Percentiles rank a stretch among this genome's conserved stretches.
phyloP scores from a whole-genome alignment of 2,888 invertebrate species.

The Cinara cedri region DNA sequence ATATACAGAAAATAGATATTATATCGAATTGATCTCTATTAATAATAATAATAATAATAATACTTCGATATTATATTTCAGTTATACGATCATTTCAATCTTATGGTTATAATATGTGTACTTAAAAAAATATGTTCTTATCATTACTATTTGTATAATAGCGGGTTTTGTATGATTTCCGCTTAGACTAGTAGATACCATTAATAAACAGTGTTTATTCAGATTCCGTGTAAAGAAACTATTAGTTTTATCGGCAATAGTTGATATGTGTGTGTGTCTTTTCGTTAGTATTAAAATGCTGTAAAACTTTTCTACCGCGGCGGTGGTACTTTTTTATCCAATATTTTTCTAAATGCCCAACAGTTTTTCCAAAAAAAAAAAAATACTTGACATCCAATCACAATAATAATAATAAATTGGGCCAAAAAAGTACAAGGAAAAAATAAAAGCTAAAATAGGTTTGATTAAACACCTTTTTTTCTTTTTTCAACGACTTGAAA shows the following conservation, averaged over 20 bases:
- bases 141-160: too few species aligned
- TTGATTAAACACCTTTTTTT: conserved; percentile 15
- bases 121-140: too few species aligned
- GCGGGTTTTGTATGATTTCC: too few species aligned
- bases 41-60: too few species aligned
- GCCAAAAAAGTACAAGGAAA: neutral
- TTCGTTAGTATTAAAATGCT: too few species aligned
- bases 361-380: too few species aligned
- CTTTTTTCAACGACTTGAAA: neutral
- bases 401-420: neutral
- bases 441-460: neutral
- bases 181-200: neutral
- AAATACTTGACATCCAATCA: too few species aligned
- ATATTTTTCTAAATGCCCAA: too few species aligned
- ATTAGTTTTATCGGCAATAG: neutral
- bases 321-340: too few species aligned
- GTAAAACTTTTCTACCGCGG: too few species aligned
- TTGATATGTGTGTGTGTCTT: neutral
- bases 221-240: neutral
- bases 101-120: neutral
- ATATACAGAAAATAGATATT: too few species aligned
- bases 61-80: too few species aligned
- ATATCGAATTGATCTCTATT: neutral
- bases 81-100: neutral
- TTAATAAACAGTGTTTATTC: neutral